phyloP scores from a whole-genome alignment of 2,888 invertebrate species.

The Camponotus fellah region DNA sequence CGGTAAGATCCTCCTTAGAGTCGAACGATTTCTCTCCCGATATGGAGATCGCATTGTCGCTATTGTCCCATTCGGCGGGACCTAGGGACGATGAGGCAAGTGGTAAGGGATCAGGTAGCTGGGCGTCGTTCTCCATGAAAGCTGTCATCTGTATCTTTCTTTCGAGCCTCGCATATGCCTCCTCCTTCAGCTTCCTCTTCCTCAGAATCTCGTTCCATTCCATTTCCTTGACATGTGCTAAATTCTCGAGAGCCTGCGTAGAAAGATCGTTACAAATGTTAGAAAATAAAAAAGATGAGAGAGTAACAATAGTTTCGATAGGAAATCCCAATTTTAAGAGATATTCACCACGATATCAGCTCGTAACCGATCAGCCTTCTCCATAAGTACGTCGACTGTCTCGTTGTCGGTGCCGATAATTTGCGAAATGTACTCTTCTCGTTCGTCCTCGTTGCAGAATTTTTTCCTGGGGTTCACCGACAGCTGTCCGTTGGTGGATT shows the following conservation, averaged over 20 bases:
- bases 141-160: conserved; percentile 90
- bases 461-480: conserved; percentile 79
- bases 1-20: conserved; percentile 68
- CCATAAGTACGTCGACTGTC: conserved; percentile 81
- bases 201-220: conserved; percentile 95
- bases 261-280: background rate
- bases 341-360: conserved; percentile 81
- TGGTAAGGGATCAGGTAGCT: conserved; percentile 75
- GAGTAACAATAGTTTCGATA: background rate
- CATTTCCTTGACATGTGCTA: conserved; percentile 93
- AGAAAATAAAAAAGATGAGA: background rate
- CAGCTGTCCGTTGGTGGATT: conserved; percentile 74
- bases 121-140: conserved; percentile 80
- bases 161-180: conserved; percentile 91
- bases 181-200: conserved; percentile 94
- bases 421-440: conserved; percentile 81
- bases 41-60: conserved; percentile 57
- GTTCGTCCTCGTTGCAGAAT: conserved; percentile 80
- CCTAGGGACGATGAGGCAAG: conserved; percentile 71
- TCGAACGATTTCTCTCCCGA: conserved; percentile 73
- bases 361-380: conserved; percentile 81
- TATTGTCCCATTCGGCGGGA: conserved; percentile 68
- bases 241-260: conserved; percentile 89
- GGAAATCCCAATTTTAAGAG: background rate
- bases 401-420: conserved; percentile 82